A percentile compares a stretch with the other conserved stretches of the same genome.
Evolutionary conservation across 2,888 invertebrate genomes (phyloP).

Genomic region (Cancer borealis): DNA sequence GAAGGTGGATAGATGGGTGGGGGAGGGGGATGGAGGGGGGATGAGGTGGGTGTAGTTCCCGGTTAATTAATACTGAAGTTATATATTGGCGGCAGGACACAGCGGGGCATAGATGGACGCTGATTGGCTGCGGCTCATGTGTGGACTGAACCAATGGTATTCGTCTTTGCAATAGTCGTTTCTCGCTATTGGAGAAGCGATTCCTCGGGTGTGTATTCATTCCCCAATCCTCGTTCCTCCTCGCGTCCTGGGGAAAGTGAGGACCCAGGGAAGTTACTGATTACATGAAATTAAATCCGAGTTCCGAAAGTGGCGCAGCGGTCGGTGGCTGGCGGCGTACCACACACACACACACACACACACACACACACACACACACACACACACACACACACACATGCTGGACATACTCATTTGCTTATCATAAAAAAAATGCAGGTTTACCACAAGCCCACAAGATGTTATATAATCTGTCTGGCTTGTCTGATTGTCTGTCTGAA

Average conservation of each 20-base stretch:
- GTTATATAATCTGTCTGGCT: not conserved
- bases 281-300: constrained; percentile 36
- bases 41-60: not conserved
- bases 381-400: constrained; percentile 49
- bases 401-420: not conserved
- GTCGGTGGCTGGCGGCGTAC: not conserved
- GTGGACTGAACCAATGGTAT: constrained; percentile 30
- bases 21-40: no score
- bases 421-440: not conserved
- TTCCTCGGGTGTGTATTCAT: constrained; percentile 1
- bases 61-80: constrained; percentile 37
- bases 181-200: not conserved
- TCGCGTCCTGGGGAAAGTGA: not conserved
- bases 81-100: constrained; percentile 6
- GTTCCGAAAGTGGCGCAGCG: not conserved
- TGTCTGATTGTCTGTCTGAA: not conserved
- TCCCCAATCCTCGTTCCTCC: not conserved
- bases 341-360: constrained; percentile 2
- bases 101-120: constrained; percentile 20
- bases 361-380: constrained; percentile 51
- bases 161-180: constrained; percentile 42
- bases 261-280: constrained; percentile 27
- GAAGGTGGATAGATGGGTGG: not conserved
- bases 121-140: constrained; percentile 37
- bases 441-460: not conserved